These are phyloP conservation scores for Todiramphus saurophagus DNA, from an alignment of 2,113 vertebrate species.

Conservation along the genomic window DNA sequence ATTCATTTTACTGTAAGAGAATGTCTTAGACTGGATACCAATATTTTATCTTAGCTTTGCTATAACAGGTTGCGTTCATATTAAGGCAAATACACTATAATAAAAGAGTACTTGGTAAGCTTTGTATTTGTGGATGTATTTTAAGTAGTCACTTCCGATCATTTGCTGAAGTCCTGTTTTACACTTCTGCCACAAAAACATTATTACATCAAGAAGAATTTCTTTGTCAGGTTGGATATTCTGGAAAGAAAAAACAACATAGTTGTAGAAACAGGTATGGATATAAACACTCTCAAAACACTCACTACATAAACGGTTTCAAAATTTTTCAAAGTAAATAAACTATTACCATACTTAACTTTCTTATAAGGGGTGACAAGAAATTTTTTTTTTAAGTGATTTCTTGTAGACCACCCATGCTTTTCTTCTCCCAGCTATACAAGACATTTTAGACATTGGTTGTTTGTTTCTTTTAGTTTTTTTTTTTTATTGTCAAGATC, in stretches of 20 bases:
- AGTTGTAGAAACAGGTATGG: neutral
- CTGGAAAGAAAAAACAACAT: conserved; percentile 63
- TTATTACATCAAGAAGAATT: conserved; percentile 79
- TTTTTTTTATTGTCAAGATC: neutral
- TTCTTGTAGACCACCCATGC: neutral
- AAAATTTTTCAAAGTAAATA: neutral
- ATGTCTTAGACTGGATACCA: neutral
- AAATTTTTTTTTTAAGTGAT: neutral
- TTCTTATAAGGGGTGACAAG: neutral
- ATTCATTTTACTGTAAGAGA: neutral
- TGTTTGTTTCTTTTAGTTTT: neutral
- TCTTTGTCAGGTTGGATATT: conserved; percentile 79
- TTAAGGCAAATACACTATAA: neutral
- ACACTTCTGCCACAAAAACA: conserved; percentile 87
- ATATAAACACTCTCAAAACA: neutral
- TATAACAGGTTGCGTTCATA: neutral
- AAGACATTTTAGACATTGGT: neutral
- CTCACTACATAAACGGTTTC: neutral
- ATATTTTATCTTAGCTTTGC: neutral
- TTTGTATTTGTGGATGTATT: conserved; percentile 67
- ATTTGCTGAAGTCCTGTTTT: conserved; percentile 75
- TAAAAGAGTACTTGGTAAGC: conserved; percentile 75
- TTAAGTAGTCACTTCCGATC: conserved; percentile 60
- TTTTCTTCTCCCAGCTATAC: neutral
- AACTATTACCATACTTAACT: neutral